Evolutionary conservation across 1,140 invertebrate genomes (phyloP), one percentile per base, ranked within the genome.

Genomic region (Dendroctonus ponderosae): DNA sequence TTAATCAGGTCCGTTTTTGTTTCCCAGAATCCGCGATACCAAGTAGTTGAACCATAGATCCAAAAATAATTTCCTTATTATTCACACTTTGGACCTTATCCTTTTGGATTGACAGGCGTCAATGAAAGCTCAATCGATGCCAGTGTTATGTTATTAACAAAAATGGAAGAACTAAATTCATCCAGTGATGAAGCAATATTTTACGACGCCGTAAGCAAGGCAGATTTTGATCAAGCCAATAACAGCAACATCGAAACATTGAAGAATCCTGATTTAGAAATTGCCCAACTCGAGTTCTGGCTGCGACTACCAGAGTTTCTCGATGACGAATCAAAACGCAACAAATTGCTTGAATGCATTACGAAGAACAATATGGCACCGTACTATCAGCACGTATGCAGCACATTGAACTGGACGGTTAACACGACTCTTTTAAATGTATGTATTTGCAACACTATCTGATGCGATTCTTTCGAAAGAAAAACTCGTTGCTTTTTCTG

Each of bases 361-460:
- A 87, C 87, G 74, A 82, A 83, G 68, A 89, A 93, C 84, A 81
- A 89, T 76, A 99, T 99, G 96, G 93, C 94, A 60, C 94, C 94
- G 15, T 98, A 94, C 79, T 99, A 99, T 79, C 91, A 96, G 81
- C 86, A 93, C 71, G 86, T 96, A 46, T 89, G 87, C 72, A 78
- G 79, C n/a, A 87, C 94, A 67, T 80, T 97, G 5, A 84, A 85
- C 11, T 95, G 93, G 91, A 75, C 80, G 11, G 80, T 91, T 41
- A 91, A 97, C 75, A 84, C 88, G 72, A 80, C 46, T 11, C 7
- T 59, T 49, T 44, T 66, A 46, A 66, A 52, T 48, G 54, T 65
- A 57, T 26, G 26, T 26, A 26, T 26, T 26, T 26, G 26, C 26
- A 26, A 26, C 1, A 26, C 26, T 26, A 26, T 26, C 26, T 26